Evolutionary conservation across 2,113 vertebrate species (phyloP).

Genomic region (Equus przewalskii): DNA sequence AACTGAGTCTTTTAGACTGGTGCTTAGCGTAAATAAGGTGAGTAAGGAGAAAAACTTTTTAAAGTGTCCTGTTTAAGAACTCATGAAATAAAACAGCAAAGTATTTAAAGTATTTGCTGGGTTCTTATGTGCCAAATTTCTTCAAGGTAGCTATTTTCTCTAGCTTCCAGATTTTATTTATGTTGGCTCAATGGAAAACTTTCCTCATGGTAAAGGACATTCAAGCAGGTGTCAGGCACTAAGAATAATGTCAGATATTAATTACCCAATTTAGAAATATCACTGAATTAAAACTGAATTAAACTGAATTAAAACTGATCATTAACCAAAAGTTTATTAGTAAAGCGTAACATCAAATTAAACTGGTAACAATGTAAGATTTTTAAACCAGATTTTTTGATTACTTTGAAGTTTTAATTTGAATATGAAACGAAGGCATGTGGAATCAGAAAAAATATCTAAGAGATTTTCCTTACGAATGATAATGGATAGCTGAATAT

Average conservation of each 20-base stretch:
- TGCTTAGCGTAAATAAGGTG: background rate
- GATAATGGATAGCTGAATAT: background rate
- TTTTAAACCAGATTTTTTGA: constrained; percentile 40
- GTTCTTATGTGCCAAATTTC: constrained; percentile 83
- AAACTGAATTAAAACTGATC: constrained; percentile 76
- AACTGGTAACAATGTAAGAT: constrained; percentile 58
- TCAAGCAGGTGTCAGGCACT: constrained; percentile 83
- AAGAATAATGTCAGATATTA: constrained; percentile 84
- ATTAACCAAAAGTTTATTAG: constrained; percentile 78
- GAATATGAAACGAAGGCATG: constrained; percentile 60
- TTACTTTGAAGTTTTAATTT: constrained; percentile 58
- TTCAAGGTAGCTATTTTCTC: constrained; percentile 84
- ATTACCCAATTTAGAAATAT: constrained; percentile 82
- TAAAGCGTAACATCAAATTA: constrained; percentile 79
- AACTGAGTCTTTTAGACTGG: background rate
- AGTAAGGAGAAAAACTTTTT: background rate
- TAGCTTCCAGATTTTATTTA: constrained; percentile 86
- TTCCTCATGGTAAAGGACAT: constrained; percentile 86
- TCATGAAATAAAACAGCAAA: constrained; percentile 52
- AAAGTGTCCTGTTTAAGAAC: background rate
- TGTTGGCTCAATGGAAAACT: constrained; percentile 84
- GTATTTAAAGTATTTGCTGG: constrained; percentile 72
- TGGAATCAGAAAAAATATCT: background rate
- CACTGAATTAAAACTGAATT: constrained; percentile 80
- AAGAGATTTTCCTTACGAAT: background rate